Conservation (phyloP, 2,113 vertebrate genomes). For the Sialia sialis region DNA sequence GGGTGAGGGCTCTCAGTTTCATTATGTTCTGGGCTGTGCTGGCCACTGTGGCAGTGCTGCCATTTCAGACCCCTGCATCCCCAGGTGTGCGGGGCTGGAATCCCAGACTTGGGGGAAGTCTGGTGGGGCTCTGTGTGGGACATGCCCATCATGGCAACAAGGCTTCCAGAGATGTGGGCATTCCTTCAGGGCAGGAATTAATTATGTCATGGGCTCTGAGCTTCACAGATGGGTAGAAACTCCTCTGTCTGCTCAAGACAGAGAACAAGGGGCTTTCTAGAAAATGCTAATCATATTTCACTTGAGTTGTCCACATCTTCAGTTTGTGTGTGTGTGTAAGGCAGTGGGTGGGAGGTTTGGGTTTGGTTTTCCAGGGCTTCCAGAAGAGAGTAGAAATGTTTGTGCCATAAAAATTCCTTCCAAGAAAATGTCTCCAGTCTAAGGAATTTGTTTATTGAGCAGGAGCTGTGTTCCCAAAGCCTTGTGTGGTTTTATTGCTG, state of each 20-base stretch:
- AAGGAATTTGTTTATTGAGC: neutral
- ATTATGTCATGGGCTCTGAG: fast-evolving
- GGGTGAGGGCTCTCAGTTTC: neutral
- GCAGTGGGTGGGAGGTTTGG: fast-evolving
- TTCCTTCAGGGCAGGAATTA: neutral
- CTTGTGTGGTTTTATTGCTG: neutral
- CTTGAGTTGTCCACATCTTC: neutral
- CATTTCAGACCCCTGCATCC: fast-evolving
- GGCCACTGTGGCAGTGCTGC: neutral
- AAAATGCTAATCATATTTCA: neutral
- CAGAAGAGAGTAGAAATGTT: neutral
- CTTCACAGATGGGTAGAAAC: neutral
- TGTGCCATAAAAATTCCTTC: neutral
- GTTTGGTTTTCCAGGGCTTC: neutral
- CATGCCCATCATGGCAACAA: fast-evolving
- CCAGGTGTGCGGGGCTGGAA: neutral
- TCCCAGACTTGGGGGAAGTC: no score
- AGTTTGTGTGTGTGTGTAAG: neutral
- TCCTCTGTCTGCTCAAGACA: neutral
- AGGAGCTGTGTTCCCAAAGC: neutral
- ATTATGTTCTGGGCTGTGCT: neutral
- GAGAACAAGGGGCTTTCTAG: neutral
- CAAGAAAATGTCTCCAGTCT: neutral
- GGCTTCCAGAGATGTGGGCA: neutral
- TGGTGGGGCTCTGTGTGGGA: neutral